A percentile compares a stretch with the other conserved stretches of the same genome.
Conservation (phyloP, 2,113 vertebrate genomes). For the Eptatretus burgeri region DNA sequence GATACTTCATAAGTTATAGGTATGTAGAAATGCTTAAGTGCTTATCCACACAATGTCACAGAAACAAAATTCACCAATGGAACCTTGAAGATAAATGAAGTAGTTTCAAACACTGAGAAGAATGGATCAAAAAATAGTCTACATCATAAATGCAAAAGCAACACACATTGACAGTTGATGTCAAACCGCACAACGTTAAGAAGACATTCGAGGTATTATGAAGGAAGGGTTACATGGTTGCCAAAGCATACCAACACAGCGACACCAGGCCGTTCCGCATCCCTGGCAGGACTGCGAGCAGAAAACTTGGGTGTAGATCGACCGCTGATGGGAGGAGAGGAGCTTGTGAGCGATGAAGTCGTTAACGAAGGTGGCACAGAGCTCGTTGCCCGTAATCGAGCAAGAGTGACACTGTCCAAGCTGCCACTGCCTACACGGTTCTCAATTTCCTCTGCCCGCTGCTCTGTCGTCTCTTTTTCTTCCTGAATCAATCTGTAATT, state of each 20-base stretch:
- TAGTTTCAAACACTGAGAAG: no score
- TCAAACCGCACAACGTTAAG: not conserved
- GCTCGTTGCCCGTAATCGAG: conserved; percentile 48
- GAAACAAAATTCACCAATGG: no score
- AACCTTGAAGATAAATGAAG: no score
- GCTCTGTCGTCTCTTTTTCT: conserved; percentile 89
- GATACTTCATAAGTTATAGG: no score
- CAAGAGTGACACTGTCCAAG: conserved; percentile 73
- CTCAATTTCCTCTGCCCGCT: conserved; percentile 88
- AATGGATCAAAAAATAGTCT: no score
- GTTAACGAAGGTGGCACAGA: conserved; percentile 83
- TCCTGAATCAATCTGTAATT: conserved; percentile 59
- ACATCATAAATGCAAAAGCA: no score
- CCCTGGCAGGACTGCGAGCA: conserved; percentile 54
- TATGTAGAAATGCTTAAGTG: no score
- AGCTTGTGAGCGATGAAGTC: conserved; percentile 68
- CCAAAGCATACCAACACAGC: conserved; percentile 50
- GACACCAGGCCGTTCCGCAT: conserved; percentile 91
- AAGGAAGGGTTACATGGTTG: not conserved
- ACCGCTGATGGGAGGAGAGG: conserved; percentile 84
- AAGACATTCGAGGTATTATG: not conserved
- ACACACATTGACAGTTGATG: not conserved
- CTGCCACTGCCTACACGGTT: conserved; percentile 85
- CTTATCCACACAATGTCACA: no score
- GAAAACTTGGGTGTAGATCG: conserved; percentile 85